Conservation (phyloP, 1,140 invertebrate species). For the Dermatophagoides farinae region DNA sequence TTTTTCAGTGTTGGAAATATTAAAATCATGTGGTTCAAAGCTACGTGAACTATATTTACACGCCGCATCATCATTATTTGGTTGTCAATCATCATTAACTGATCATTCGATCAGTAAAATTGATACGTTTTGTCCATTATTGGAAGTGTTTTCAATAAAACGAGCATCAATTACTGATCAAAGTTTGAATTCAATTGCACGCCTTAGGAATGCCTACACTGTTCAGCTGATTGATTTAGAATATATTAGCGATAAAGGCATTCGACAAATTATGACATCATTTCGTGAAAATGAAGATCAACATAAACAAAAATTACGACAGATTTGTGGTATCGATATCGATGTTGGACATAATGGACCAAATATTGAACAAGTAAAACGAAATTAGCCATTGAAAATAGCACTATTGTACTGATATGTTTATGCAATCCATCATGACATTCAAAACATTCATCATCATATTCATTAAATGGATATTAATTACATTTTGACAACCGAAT, state of each 20-base stretch:
- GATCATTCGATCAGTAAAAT: not conserved
- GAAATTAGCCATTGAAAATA: not conserved
- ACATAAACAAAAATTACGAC: not conserved
- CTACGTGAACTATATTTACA: slow-evolving; percentile 1
- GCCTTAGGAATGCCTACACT: slow-evolving; percentile 4
- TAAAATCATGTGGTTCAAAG: not conserved
- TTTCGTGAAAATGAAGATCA: not conserved
- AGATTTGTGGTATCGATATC: not conserved
- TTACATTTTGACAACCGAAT: too few relatives aligned
- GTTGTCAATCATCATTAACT: not conserved
- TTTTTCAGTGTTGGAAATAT: not conserved
- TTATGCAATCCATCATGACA: too few relatives aligned
- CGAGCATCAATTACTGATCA: slow-evolving; percentile 1
- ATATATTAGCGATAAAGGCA: not conserved
- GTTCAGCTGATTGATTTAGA: not conserved
- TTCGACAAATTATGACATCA: not conserved
- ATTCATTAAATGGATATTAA: too few relatives aligned
- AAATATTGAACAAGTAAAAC: not conserved
- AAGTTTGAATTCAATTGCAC: not conserved
- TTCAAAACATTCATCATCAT: too few relatives aligned
- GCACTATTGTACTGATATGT: not conserved
- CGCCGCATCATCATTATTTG: slow-evolving; percentile 2
- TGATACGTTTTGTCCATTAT: not conserved
- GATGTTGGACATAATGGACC: not conserved
- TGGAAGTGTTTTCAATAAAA: slow-evolving; percentile 4